Conservation (phyloP, 2,888 invertebrate genomes). For the Amphipyra berbera region DNA sequence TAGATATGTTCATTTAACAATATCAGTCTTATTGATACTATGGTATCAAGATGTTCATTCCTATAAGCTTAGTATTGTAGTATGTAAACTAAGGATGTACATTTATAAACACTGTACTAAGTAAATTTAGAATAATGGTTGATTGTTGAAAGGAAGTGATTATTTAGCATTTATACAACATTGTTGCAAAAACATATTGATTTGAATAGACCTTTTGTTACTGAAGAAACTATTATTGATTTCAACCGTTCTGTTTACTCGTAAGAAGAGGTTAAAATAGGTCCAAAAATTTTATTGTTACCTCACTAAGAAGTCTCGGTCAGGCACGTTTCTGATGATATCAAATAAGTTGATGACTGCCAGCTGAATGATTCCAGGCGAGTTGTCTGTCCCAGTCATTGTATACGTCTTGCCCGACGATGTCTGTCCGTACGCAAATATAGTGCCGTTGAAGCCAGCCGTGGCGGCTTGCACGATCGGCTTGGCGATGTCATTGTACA, state of each 20-base stretch:
- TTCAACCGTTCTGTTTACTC: background rate
- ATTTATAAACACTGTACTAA: too few relatives aligned
- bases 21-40: too few relatives aligned
- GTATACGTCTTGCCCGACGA: slow-evolving; percentile 97
- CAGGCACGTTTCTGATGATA: slow-evolving; percentile 89
- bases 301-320: slow-evolving; percentile 94
- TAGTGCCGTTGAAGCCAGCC: slow-evolving; percentile 95
- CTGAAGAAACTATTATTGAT: too few relatives aligned
- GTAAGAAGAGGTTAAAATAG: background rate
- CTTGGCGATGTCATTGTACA: slow-evolving; percentile 92
- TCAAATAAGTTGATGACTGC: slow-evolving; percentile 93
- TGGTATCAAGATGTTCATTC: too few relatives aligned
- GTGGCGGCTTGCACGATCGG: slow-evolving; percentile 93
- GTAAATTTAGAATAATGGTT: too few relatives aligned
- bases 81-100: too few relatives aligned
- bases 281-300: slow-evolving; percentile 59
- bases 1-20: too few relatives aligned
- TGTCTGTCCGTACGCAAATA: slow-evolving; percentile 98
- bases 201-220: too few relatives aligned
- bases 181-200: too few relatives aligned
- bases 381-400: slow-evolving; percentile 92
- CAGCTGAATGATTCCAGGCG: slow-evolving; percentile 93
- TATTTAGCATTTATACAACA: too few relatives aligned
- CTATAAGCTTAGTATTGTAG: too few relatives aligned
- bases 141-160: too few relatives aligned